phyloP scores from a whole-genome alignment of 2,888 invertebrate species.

The Leuctra nigra region DNA sequence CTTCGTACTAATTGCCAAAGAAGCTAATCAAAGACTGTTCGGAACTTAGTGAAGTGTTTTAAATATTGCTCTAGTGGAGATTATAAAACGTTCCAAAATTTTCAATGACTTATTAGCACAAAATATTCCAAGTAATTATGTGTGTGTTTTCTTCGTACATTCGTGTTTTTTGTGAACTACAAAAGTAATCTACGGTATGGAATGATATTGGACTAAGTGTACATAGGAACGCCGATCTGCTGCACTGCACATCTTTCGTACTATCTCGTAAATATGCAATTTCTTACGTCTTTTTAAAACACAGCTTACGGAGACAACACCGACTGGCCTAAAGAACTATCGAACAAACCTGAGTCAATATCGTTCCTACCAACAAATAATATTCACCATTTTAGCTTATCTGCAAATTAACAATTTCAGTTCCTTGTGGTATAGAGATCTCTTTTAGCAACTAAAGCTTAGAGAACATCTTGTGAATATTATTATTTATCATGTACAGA shows the following conservation, averaged over 20 bases:
- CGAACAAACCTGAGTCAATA: background rate
- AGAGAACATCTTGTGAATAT: background rate
- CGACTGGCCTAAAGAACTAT: too few relatives aligned
- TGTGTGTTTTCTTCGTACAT: conserved; percentile 6
- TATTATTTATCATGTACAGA: conserved; percentile 3
- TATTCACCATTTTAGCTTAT: background rate
- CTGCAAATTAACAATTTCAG: conserved; percentile 3
- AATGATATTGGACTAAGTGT: background rate
- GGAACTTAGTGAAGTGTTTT: conserved; percentile 18
- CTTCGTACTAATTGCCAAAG: conserved; percentile 3
- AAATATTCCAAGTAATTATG: background rate
- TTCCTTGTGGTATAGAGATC: background rate
- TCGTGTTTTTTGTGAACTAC: background rate
- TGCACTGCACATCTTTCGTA: too few relatives aligned
- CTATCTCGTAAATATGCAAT: too few relatives aligned
- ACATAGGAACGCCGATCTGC: too few relatives aligned
- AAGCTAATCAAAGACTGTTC: conserved; percentile 17
- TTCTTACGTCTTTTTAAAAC: too few relatives aligned
- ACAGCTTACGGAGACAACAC: too few relatives aligned
- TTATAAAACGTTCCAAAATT: conserved; percentile 7
- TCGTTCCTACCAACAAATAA: background rate
- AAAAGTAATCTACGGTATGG: background rate
- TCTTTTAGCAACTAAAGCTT: background rate
- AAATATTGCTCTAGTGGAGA: background rate
- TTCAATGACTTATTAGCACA: background rate